These are phyloP conservation scores for Hassar affinis DNA, from an alignment of 2,113 vertebrate genomes.

Conservation along the genomic window DNA sequence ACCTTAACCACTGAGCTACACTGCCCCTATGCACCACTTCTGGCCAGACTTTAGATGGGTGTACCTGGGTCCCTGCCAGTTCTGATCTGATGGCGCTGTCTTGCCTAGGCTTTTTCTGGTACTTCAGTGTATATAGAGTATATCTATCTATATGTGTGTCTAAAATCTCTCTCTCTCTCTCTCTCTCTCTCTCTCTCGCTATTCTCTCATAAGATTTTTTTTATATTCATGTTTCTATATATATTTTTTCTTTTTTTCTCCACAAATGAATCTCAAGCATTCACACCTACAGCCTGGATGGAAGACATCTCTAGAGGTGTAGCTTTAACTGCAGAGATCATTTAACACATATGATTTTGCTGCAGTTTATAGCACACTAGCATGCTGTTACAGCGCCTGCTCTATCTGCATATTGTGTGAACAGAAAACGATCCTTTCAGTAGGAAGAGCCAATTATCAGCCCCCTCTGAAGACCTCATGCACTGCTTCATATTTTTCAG, in stretches of 20 bases:
- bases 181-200: too few relatives aligned
- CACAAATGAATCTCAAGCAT: neutral
- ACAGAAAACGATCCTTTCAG: slow-evolving; percentile 10
- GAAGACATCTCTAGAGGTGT: neutral
- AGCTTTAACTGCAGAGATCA: slow-evolving; percentile 12
- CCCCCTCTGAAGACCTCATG: slow-evolving; percentile 48
- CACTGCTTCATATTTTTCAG: slow-evolving; percentile 59
- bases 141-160: too few relatives aligned
- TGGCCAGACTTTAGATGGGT: too few relatives aligned
- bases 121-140: too few relatives aligned
- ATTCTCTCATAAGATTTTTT: too few relatives aligned
- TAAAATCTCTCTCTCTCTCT: too few relatives aligned
- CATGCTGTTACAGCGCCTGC: neutral
- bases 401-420: slow-evolving; percentile 3
- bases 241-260: neutral
- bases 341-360: slow-evolving; percentile 18
- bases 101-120: too few relatives aligned
- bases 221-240: too few relatives aligned
- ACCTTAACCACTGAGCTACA: too few relatives aligned
- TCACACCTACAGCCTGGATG: slow-evolving; percentile 8
- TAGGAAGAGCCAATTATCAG: slow-evolving; percentile 56
- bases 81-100: too few relatives aligned
- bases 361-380: slow-evolving; percentile 14
- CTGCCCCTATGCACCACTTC: too few relatives aligned
- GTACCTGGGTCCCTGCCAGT: too few relatives aligned